phyloP scores from a whole-genome alignment of 2,888 invertebrate species.

The Gisinianus flammeolus region DNA sequence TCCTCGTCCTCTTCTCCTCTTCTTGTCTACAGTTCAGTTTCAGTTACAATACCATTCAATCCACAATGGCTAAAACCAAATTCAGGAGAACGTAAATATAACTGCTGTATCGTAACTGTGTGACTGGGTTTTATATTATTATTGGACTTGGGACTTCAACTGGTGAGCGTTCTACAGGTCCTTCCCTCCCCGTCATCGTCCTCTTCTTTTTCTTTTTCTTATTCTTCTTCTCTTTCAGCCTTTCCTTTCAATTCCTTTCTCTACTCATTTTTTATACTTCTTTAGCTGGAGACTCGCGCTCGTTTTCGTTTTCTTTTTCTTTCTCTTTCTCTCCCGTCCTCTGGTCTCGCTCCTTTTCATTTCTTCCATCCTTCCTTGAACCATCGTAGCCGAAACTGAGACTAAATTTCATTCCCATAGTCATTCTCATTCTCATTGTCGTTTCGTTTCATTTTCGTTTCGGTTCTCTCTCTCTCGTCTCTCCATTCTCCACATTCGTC shows the following conservation, averaged over 20 bases:
- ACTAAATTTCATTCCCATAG: conserved; percentile 15
- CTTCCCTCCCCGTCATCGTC: background rate
- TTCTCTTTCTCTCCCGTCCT: background rate
- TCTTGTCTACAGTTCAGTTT: background rate
- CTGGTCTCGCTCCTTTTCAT: background rate
- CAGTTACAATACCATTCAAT: background rate
- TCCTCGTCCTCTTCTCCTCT: too few relatives aligned
- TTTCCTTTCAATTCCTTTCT: conserved; percentile 11
- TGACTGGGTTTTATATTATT: conserved; percentile 21
- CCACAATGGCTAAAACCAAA: background rate
- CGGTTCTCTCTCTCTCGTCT: background rate
- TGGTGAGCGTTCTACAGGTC: conserved; percentile 17
- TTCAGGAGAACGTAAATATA: background rate
- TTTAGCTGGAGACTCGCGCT: background rate
- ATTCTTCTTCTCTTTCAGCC: conserved; percentile 22
- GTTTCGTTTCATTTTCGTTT: background rate
- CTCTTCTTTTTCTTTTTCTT: conserved; percentile 30
- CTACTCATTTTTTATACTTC: background rate
- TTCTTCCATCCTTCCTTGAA: background rate
- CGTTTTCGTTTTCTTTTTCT: conserved; percentile 7
- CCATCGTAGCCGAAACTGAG: background rate
- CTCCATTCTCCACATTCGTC: background rate
- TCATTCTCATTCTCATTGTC: conserved; percentile 13
- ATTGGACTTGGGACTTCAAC: conserved; percentile 3
- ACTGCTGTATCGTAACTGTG: conserved; percentile 3